Evolutionary conservation across 1,140 invertebrate species (phyloP), one percentile per base, ranked within the genome.

Genomic region (Marisa cornuarietis): DNA sequence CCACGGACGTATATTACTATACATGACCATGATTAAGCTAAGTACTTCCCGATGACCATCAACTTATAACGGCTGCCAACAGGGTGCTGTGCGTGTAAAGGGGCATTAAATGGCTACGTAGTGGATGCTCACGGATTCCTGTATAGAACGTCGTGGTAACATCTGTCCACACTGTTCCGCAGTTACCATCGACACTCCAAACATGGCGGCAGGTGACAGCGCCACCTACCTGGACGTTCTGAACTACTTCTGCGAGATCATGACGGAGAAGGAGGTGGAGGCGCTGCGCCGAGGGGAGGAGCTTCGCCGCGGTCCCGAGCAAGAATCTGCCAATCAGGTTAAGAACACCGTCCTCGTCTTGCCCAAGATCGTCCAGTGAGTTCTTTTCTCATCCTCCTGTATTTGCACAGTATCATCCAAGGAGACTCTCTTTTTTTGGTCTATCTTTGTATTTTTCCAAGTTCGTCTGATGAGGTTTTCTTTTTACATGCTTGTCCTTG

Each of bases 171-270:
- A 18, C 54, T 58, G 8, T 58, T 18, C 54, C 54, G 66, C 81
- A 86, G 90, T 91, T 26, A 88, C 86, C 18, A 84, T 88, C 80
- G 87, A 89, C 66, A 81, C 83, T 20, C 87, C 87, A 31, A 88
- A 89, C 71, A 71, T 79, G 14, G 72, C 86, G 5, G 69, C 88
- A 18, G 80, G 87, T n/a, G 88, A 90, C 49, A 85, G 83, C 75
- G 89, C 87, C 65, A 90, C 86, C 8, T 91, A 87, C 81, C 82
- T 91, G 14, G 90, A 91, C 79, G 87, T 87, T n/a, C 82, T 91
- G 52, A 90, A 87, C 71, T 90, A 89, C 76, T 91, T 90, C 88
- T 90, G 89, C 85, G 90, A 91, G 63, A 90, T 90, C 85, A 87
- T 87, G 83, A 81, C 84, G 69, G 87, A 89, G 75, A 90, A 88